Conservation (phyloP, 2,113 vertebrate genomes). For the Phoxinus phoxinus region DNA sequence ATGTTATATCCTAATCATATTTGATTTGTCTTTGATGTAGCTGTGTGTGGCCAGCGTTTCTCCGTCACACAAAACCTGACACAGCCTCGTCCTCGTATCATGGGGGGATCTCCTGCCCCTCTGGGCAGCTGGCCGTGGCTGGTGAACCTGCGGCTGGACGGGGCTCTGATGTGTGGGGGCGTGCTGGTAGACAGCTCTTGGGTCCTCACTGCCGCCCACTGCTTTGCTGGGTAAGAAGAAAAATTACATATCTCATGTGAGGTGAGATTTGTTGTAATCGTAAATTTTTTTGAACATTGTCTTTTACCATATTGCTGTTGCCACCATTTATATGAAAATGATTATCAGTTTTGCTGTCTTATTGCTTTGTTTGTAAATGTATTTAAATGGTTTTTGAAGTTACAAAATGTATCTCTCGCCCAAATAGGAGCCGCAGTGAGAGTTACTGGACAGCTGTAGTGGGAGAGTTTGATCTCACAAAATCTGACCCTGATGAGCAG, state of each 20-base stretch:
- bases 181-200: conserved; percentile 88
- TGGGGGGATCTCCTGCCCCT: conserved; percentile 84
- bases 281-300: neutral
- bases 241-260: neutral
- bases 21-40: conserved; percentile 62
- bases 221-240: conserved; percentile 84
- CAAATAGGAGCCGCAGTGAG: conserved; percentile 82
- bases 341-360: neutral
- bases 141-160: conserved; percentile 87
- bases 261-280: neutral
- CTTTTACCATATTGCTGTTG: neutral
- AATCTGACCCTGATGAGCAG: conserved; percentile 77
- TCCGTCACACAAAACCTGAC: conserved; percentile 70
- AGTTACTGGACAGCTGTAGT: conserved; percentile 88
- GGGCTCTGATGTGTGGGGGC: conserved; percentile 90
- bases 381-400: neutral
- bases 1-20: neutral
- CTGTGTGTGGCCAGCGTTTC: conserved; percentile 78
- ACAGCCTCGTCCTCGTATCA: conserved; percentile 78
- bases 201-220: conserved; percentile 93
- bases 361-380: neutral
- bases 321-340: neutral
- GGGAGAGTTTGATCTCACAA: conserved; percentile 84
- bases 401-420: neutral
- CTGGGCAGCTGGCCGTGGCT: conserved; percentile 93